Conservation (phyloP, 37 sponge, comb jelly and placozoan species). For the Amphimedon queenslandica region DNA sequence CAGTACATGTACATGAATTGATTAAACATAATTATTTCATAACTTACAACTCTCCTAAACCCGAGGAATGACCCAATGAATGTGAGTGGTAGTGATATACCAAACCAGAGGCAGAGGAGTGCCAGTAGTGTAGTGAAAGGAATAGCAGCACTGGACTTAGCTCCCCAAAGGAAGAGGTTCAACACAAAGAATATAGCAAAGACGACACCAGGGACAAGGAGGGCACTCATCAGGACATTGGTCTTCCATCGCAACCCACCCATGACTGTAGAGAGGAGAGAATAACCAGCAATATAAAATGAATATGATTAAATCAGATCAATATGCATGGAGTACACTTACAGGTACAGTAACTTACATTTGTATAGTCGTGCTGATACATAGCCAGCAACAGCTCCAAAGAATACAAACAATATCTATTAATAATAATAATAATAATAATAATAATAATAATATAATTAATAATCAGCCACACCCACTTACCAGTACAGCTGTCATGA, state of each 20-base stretch:
- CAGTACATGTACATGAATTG: no score
- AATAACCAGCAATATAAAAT: background rate
- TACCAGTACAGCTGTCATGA: slow-evolving; percentile 91
- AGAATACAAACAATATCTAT: slow-evolving; percentile 88
- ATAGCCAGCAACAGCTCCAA: slow-evolving; percentile 86
- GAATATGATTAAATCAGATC: no score
- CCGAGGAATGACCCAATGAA: slow-evolving; percentile 96
- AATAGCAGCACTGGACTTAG: slow-evolving; percentile 92
- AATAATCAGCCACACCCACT: slow-evolving; percentile 13
- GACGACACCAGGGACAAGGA: slow-evolving; percentile 74
- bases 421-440: slow-evolving; percentile 2
- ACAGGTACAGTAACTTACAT: slow-evolving; percentile 43
- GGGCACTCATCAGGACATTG: slow-evolving; percentile 78
- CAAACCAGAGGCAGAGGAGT: slow-evolving; percentile 90
- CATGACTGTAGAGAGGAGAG: slow-evolving; percentile 56
- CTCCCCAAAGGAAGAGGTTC: slow-evolving; percentile 90
- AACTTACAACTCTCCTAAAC: slow-evolving; percentile 76
- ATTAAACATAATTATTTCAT: background rate
- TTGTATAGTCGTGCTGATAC: slow-evolving; percentile 95
- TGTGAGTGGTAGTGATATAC: slow-evolving; percentile 94
- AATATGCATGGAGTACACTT: no score
- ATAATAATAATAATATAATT: background rate
- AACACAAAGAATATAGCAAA: slow-evolving; percentile 87
- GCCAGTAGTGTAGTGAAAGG: slow-evolving; percentile 95
- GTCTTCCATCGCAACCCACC: slow-evolving; percentile 95